phyloP scores from a whole-genome alignment of 2,888 invertebrate genomes.

The Ferdinandea cuprea region DNA sequence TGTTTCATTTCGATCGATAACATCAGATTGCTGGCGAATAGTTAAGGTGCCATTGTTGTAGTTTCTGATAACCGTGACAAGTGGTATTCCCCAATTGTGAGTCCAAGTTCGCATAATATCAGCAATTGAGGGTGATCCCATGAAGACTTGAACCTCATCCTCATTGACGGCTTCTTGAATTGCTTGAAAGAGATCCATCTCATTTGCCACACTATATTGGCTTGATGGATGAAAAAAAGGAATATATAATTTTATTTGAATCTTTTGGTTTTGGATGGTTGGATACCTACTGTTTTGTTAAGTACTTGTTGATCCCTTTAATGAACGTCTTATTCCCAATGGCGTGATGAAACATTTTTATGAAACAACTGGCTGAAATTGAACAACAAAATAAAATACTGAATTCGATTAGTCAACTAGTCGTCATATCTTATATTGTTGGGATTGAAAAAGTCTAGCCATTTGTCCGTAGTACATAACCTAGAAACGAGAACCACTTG shows the following conservation, averaged over 20 bases:
- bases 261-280: slow-evolving; percentile 2
- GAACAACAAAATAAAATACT: no score
- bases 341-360: no score
- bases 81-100: slow-evolving; percentile 85
- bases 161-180: slow-evolving; percentile 78
- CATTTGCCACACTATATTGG: slow-evolving; percentile 80
- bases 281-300: not conserved
- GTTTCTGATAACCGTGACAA: slow-evolving; percentile 84
- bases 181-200: slow-evolving; percentile 79
- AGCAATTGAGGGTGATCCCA: slow-evolving; percentile 81
- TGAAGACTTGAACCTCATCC: slow-evolving; percentile 75
- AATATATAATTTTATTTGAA: slow-evolving; percentile 36
- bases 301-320: no score
- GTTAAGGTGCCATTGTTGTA: slow-evolving; percentile 84
- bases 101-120: slow-evolving; percentile 86
- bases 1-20: slow-evolving; percentile 75
- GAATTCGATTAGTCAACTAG: no score
- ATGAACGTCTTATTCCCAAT: no score
- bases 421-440: no score
- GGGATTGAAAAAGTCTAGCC: no score
- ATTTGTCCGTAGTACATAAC: no score
- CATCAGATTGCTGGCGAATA: slow-evolving; percentile 84
- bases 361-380: no score
- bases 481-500: no score
- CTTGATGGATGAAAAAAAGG: slow-evolving; percentile 77